Percentiles rank a stretch among this genome's conserved stretches.
phyloP scores from a whole-genome alignment of 2,888 invertebrate species.

The Notocelia uddmanniana region DNA sequence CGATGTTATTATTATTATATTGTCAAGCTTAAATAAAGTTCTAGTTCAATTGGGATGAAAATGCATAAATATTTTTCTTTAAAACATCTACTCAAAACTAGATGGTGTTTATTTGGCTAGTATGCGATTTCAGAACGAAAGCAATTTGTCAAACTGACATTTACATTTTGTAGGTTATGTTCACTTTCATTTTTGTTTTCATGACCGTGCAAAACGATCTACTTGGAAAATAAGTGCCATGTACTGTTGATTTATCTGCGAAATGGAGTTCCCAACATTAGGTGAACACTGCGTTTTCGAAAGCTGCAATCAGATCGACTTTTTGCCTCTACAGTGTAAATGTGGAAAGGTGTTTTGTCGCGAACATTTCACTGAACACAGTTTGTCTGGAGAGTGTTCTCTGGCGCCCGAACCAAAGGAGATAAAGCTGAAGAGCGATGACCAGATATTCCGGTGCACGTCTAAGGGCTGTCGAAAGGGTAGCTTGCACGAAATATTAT shows the following conservation, averaged over 20 bases:
- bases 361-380: slow-evolving; percentile 87
- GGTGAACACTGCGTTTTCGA: slow-evolving; percentile 88
- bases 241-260: slow-evolving; percentile 6
- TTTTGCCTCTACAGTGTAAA: slow-evolving; percentile 89
- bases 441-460: slow-evolving; percentile 84
- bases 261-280: slow-evolving; percentile 91
- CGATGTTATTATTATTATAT: no score
- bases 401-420: slow-evolving; percentile 74
- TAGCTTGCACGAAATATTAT: slow-evolving; percentile 88
- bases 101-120: background rate
- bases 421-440: slow-evolving; percentile 70
- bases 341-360: slow-evolving; percentile 89
- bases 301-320: slow-evolving; percentile 89
- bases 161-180: slow-evolving; percentile 26
- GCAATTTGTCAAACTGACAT: slow-evolving; percentile 14
- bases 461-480: slow-evolving; percentile 85
- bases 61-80: background rate
- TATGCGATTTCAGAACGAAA: slow-evolving; percentile 19
- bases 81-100: slow-evolving; percentile 8
- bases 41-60: background rate
- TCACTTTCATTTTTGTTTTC: slow-evolving; percentile 18
- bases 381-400: slow-evolving; percentile 82
- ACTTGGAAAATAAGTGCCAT: background rate
- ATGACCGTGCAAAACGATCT: slow-evolving; percentile 22
- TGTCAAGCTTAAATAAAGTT: no score